Percentiles rank a stretch among this genome's conserved stretches.
Conservation (phyloP, 2,113 vertebrate genomes). For the Crocuta crocuta region DNA sequence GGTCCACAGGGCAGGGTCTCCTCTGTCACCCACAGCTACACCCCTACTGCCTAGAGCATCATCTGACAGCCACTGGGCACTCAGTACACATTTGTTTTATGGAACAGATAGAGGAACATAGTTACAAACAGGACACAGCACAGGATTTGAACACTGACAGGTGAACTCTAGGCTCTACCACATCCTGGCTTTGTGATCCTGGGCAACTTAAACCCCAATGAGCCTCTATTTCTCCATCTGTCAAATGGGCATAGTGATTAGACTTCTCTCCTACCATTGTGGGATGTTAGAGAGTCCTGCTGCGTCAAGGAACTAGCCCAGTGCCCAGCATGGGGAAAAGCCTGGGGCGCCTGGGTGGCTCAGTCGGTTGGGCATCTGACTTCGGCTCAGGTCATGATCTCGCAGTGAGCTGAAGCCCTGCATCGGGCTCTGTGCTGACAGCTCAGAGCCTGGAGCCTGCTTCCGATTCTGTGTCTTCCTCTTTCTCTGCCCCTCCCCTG, state of each 20-base stretch:
- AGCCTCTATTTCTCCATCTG: neutral
- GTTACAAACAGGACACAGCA: neutral
- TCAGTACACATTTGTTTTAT: neutral
- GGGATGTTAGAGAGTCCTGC: neutral
- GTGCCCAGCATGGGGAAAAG: fast-evolving
- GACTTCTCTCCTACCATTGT: fast-evolving
- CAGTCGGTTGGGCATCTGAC: no score
- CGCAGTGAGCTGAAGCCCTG: no score
- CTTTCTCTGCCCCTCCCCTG: no score
- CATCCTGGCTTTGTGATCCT: neutral
- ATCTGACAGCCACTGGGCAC: fast-evolving
- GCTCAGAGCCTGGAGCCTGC: no score
- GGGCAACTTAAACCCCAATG: neutral
- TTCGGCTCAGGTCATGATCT: no score
- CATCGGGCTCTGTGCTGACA: no score
- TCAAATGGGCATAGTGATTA: neutral
- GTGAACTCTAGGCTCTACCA: neutral
- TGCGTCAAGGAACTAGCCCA: no score
- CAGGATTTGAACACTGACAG: neutral
- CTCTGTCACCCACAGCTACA: fast-evolving
- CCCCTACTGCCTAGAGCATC: neutral
- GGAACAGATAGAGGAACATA: neutral
- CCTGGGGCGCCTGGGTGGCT: no score
- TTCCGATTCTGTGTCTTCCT: no score
- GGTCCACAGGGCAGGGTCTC: neutral